Evolutionary conservation across 1,140 invertebrate genomes (phyloP), one percentile per base, ranked within the genome.

Genomic region (Trichonephila inaurata): DNA sequence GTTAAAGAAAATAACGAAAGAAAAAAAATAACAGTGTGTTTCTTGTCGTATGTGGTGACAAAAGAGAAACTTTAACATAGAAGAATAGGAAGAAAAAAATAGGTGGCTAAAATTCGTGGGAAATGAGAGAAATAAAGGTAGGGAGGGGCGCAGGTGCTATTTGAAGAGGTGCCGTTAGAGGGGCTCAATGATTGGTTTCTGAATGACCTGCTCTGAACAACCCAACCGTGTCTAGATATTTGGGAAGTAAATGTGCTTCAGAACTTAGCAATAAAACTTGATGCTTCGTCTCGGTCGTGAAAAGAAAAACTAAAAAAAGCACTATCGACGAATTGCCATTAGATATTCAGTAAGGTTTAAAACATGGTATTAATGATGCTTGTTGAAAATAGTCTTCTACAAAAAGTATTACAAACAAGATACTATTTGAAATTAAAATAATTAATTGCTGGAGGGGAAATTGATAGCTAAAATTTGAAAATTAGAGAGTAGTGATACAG

Each of bases 101-200:
- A 24, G 66, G 64, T 51, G 24, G 60, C 10, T 61, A 62, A 93
- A 93, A 93, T 58, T 28, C 64, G 62, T 61, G 62, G 83, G 91
- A 66, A 92, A 72, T 92, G 64, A 92, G 21, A 83, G 83, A 58
- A 85, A 92, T 92, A 72, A 91, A 93, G 51, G 85, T 8, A 62
- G 66, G 64, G 85, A 40, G 85, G 66, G 64, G 19, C 91, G 91
- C 91, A 93, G 91, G 91, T 93, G 91, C 66, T 82, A 93, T 93
- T 93, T 88, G 92, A 93, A 93, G 92, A 93, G 92, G 28, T 40
- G 92, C 92, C 85, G 92, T 93, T 93, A 93, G 85, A 89, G 24
- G n/a, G 61, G 86, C 66, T 93, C 85, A 89, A 89, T 89, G 92
- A 93, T 93, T 93, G 92, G 91, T 93, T 93, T 89, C 69, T 81